These are phyloP conservation scores for Hyla sarda DNA, from an alignment of 2,113 vertebrate genomes.

Conservation along the genomic window DNA sequence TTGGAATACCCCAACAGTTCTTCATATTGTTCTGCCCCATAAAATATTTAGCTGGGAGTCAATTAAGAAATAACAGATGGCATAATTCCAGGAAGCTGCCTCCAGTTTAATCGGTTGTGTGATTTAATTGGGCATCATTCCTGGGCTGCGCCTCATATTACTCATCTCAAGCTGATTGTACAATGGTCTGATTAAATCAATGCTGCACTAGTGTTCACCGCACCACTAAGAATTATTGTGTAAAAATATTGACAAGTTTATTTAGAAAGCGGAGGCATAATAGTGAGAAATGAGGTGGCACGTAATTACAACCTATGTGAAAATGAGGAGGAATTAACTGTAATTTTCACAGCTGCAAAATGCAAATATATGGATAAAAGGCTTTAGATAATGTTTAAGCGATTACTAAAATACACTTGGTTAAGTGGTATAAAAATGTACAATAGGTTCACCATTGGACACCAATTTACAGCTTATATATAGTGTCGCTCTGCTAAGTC, in stretches of 20 bases:
- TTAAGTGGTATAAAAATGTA: background rate
- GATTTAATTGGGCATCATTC: constrained; percentile 22
- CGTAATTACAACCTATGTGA: background rate
- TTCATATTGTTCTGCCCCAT: constrained; percentile 14
- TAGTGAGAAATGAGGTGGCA: background rate
- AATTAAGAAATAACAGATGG: constrained; percentile 36
- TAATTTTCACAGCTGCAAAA: background rate
- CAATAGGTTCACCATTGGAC: background rate
- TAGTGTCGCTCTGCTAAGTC: background rate
- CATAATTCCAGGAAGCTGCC: constrained; percentile 36
- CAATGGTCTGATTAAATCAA: constrained; percentile 49
- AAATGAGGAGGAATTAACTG: background rate
- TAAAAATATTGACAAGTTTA: constrained; percentile 29
- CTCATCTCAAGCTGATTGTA: constrained; percentile 41
- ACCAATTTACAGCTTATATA: background rate
- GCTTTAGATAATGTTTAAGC: background rate
- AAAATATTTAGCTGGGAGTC: constrained; percentile 40
- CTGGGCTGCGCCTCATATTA: constrained; percentile 24
- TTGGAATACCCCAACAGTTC: constrained; percentile 22
- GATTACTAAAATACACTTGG: background rate
- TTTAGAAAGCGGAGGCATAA: constrained; percentile 15
- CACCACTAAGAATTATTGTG: constrained; percentile 17
- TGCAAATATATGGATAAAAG: background rate
- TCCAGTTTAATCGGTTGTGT: constrained; percentile 32
- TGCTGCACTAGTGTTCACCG: constrained; percentile 15